A percentile compares a stretch with the other conserved stretches of the same genome.
Conservation (phyloP, 2,113 vertebrate species). For the Salvelinus alpinus region DNA sequence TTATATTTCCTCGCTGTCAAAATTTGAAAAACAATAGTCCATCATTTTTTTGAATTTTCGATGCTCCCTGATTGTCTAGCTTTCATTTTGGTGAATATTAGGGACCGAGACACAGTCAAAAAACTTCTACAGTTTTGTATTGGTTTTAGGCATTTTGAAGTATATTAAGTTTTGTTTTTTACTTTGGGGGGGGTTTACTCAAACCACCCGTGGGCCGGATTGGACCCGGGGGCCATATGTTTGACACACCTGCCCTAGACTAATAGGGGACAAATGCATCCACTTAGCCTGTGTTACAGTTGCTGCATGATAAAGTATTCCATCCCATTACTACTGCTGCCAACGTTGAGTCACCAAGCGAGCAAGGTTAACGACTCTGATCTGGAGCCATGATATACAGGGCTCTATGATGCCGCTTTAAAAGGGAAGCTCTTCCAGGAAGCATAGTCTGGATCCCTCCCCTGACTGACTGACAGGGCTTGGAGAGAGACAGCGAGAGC, state of each 20-base stretch:
- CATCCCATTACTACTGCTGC: constrained; percentile 80
- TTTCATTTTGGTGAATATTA: no score
- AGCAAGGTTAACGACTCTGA: constrained; percentile 81
- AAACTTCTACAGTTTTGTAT: no score
- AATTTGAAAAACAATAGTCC: no score
- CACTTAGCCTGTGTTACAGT: constrained; percentile 61
- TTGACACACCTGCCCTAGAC: constrained; percentile 51
- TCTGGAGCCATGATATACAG: constrained; percentile 75
- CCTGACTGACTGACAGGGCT: not conserved
- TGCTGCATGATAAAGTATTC: constrained; percentile 81
- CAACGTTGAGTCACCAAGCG: constrained; percentile 80
- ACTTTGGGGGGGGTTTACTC: no score
- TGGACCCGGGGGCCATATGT: no score
- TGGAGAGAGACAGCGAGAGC: not conserved
- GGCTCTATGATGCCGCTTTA: constrained; percentile 59
- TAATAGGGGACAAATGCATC: constrained; percentile 75
- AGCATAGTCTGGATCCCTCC: not conserved
- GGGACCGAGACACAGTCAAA: no score
- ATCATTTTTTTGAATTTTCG: no score
- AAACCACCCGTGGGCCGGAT: no score
- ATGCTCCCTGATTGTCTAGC: no score
- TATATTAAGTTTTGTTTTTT: no score
- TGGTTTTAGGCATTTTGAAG: no score
- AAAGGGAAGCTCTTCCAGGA: constrained; percentile 18
- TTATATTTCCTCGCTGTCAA: no score